Percentiles rank a stretch among this genome's conserved stretches.
Conservation (phyloP, 1,140 invertebrate species). For the Eulimnadia texana region DNA sequence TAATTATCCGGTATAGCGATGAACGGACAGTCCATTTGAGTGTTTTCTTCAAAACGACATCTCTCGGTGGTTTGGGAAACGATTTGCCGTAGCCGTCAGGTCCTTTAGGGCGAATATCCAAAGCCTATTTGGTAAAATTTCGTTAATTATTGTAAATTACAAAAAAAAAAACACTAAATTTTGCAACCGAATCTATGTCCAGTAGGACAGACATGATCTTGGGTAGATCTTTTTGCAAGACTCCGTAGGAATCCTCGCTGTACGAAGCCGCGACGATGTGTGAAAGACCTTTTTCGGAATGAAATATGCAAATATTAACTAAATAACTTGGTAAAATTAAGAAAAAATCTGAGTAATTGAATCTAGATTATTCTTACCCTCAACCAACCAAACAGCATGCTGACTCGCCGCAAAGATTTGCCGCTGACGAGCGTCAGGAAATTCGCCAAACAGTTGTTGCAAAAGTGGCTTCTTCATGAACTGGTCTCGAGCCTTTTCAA, state of each 20-base stretch:
- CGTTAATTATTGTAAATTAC: neutral
- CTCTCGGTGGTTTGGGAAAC: neutral
- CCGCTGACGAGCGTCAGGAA: conserved; percentile 46
- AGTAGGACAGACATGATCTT: conserved; percentile 47
- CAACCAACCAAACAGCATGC: conserved; percentile 48
- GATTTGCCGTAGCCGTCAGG: neutral
- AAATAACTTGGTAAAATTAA: too few relatives aligned
- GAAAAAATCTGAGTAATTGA: too few relatives aligned
- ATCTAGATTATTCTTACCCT: conserved; percentile 29
- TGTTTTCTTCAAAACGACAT: neutral
- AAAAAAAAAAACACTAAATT: neutral
- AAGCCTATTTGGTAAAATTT: neutral
- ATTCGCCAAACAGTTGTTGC: conserved; percentile 51
- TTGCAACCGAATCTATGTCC: conserved; percentile 35
- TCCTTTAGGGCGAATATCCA: neutral
- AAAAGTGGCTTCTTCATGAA: conserved; percentile 39
- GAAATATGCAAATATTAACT: neutral
- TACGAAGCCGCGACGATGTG: conserved; percentile 48
- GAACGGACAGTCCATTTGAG: neutral
- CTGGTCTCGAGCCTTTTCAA: conserved; percentile 30
- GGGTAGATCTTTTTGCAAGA: conserved; percentile 59
- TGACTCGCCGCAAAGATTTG: conserved; percentile 47
- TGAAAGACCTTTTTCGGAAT: conserved; percentile 33
- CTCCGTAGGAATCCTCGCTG: conserved; percentile 57
- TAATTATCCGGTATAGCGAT: neutral